These are phyloP conservation scores for Xanthorhoe designata DNA, from an alignment of 2,888 invertebrate species.

Conservation along the genomic window DNA sequence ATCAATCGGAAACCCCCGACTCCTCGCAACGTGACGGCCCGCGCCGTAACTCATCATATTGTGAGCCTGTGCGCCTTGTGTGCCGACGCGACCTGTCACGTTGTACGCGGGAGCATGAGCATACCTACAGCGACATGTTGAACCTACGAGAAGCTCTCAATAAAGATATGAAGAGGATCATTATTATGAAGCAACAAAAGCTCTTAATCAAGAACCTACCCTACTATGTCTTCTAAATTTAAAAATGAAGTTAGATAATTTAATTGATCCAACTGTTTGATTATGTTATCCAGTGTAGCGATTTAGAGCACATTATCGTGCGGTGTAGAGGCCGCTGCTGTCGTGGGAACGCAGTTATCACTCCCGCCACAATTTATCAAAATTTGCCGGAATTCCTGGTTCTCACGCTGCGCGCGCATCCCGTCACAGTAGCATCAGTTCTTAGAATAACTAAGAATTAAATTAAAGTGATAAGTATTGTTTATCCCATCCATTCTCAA, in stretches of 20 bases:
- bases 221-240: neutral
- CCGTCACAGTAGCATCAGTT: neutral
- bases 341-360: neutral
- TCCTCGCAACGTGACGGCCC: neutral
- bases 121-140: too few species aligned
- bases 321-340: neutral
- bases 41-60: neutral
- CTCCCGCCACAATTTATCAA: neutral
- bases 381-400: neutral
- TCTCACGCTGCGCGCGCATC: constrained; percentile 2
- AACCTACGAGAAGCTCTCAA: too few species aligned
- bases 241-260: neutral
- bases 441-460: neutral
- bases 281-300: neutral
- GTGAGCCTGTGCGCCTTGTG: neutral
- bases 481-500: neutral
- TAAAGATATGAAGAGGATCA: too few species aligned
- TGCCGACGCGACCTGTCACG: too few species aligned
- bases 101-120: too few species aligned
- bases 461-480: neutral
- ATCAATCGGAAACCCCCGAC: constrained; percentile 25
- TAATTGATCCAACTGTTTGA: neutral
- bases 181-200: too few species aligned
- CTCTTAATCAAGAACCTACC: too few species aligned
- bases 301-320: neutral